phyloP scores from a whole-genome alignment of 92 coral and sea anemone genomes.

The Parazoanthus darwini region DNA sequence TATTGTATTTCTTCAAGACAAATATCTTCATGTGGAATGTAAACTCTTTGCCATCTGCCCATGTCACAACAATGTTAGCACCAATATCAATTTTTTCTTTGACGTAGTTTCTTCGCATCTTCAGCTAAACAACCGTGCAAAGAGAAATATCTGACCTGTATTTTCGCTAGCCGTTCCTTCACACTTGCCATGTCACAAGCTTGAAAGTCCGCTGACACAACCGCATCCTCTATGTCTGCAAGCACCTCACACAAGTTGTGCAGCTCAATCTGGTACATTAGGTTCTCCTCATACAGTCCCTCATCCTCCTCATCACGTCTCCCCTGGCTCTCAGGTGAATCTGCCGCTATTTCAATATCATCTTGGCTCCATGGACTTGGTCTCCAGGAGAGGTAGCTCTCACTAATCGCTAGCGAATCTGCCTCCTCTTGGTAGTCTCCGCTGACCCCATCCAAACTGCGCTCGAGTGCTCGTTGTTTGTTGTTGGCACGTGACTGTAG shows the following conservation, averaged over 20 bases:
- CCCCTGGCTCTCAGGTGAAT: conserved; percentile 36
- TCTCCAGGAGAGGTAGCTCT: conserved; percentile 84
- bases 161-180: conserved; percentile 68
- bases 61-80: too few species aligned
- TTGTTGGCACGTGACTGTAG: conserved; percentile 81
- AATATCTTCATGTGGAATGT: too few species aligned
- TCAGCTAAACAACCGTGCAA: neutral
- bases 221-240: conserved; percentile 83
- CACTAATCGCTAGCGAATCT: conserved; percentile 70
- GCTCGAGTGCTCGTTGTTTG: conserved; percentile 81
- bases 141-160: conserved; percentile 69
- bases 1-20: too few species aligned
- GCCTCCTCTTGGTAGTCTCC: conserved; percentile 30
- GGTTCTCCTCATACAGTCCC: conserved; percentile 73
- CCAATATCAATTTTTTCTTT: neutral
- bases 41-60: too few species aligned
- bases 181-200: conserved; percentile 70
- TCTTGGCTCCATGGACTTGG: conserved; percentile 47
- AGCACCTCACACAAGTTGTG: conserved; percentile 93
- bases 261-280: conserved; percentile 79
- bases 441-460: conserved; percentile 60
- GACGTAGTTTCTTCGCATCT: neutral
- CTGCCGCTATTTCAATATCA: conserved; percentile 11
- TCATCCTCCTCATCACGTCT: conserved; percentile 53
- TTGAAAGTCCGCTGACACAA: conserved; percentile 63